Evolutionary conservation across 2,888 invertebrate genomes (phyloP).

Genomic region (Bellardia pandia): DNA sequence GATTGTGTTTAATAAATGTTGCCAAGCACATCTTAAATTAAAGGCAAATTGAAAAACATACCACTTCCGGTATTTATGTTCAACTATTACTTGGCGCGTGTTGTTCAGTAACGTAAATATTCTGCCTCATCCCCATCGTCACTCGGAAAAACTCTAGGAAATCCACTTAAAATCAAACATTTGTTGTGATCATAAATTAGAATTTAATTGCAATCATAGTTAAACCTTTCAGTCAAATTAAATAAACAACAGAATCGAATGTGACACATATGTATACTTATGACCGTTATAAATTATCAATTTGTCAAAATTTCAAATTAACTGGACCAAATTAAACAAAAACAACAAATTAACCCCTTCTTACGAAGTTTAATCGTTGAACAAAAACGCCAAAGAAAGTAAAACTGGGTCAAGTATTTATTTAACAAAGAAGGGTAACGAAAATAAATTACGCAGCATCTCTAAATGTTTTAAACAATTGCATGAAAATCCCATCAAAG

Average conservation of each 20-base stretch:
- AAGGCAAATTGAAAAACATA: slow-evolving; percentile 57
- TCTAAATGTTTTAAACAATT: slow-evolving; percentile 49
- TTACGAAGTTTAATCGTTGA: slow-evolving; percentile 10
- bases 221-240: slow-evolving; percentile 45
- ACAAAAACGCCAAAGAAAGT: slow-evolving; percentile 32
- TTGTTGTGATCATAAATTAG: slow-evolving; percentile 69
- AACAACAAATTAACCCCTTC: slow-evolving; percentile 64
- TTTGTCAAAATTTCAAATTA: slow-evolving; percentile 57
- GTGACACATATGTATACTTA: slow-evolving; percentile 14
- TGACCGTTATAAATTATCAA: slow-evolving; percentile 65
- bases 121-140: background rate
- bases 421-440: slow-evolving; percentile 34
- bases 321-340: slow-evolving; percentile 66
- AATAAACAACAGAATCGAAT: slow-evolving; percentile 17
- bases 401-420: slow-evolving; percentile 68
- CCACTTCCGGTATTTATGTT: slow-evolving; percentile 64
- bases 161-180: slow-evolving; percentile 62
- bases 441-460: slow-evolving; percentile 69
- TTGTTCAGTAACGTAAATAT: slow-evolving; percentile 52
- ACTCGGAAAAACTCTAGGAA: slow-evolving; percentile 22
- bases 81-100: slow-evolving; percentile 54
- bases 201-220: slow-evolving; percentile 66
- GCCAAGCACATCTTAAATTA: slow-evolving; percentile 15
- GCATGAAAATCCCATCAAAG: slow-evolving; percentile 66
- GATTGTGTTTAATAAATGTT: slow-evolving; percentile 37